Conservation (phyloP, 2,888 invertebrate species). For the Dexiosoma caninum region DNA sequence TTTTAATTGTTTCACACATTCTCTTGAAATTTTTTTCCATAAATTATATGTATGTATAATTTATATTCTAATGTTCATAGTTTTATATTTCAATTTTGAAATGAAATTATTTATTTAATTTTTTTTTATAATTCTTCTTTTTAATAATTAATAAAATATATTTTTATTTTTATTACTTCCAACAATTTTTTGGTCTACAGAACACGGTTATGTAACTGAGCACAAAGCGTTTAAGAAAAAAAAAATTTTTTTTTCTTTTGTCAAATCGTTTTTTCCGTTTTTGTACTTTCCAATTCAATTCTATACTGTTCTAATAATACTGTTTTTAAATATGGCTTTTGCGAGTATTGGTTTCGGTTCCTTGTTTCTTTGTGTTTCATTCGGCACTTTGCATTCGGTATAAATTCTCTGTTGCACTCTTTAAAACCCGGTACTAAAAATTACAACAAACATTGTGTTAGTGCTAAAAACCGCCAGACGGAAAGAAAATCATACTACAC, state of each 20-base stretch:
- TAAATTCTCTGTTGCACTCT: not conserved
- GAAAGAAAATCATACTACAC: not conserved
- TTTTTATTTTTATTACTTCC: constrained; percentile 33
- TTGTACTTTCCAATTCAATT: constrained; percentile 42
- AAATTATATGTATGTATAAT: not conserved
- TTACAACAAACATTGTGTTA: constrained; percentile 10
- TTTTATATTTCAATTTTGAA: not conserved
- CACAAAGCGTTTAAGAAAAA: constrained; percentile 63
- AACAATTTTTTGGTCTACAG: constrained; percentile 66
- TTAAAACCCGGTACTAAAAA: constrained; percentile 20
- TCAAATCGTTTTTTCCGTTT: constrained; percentile 43
- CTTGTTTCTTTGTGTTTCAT: constrained; percentile 17
- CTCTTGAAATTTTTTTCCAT: not conserved
- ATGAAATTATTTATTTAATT: not conserved
- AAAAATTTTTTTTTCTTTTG: constrained; percentile 23
- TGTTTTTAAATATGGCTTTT: constrained; percentile 32
- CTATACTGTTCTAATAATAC: constrained; percentile 44
- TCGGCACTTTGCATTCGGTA: constrained; percentile 10
- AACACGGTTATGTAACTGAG: constrained; percentile 72
- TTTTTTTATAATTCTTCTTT: not conserved
- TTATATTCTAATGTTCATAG: too few species aligned
- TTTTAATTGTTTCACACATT: not conserved
- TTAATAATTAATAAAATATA: not conserved
- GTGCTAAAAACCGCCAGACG: not conserved
- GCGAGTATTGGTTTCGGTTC: constrained; percentile 23